Evolutionary conservation across 2,113 vertebrate species (phyloP), one percentile per base, ranked within the genome.

Genomic region (Perca schrenkii): DNA sequence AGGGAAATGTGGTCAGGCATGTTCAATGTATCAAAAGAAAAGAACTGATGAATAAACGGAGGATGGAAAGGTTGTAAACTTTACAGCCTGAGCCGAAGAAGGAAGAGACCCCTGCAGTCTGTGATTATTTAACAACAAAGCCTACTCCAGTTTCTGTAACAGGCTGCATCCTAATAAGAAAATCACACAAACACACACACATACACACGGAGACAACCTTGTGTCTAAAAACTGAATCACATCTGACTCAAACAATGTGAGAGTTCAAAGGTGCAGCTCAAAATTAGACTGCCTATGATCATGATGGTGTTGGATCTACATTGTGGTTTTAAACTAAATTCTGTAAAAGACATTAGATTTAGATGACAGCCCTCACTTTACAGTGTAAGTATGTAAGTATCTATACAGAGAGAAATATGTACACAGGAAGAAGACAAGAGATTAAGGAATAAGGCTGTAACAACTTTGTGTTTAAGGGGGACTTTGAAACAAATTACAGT

Each of bases 51-150:
- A 92, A 93, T 94, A 93, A 88, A 92, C 90, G 87, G 91, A 93
- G 92, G 93, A 94, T 83, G 92, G 89, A 91, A 76, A 89, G 83
- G 93, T 93, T 93, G 92, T 92, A 92, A 93, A 95, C 92, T 94
- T 94, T 89, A 92, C 91, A 94, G 91, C 88, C 86, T 80, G 82
- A 67, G 75, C 71, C 1, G 77, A 83, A 77, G 77, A 86, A 86
- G 93, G 83, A 93, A 89, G 81, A 80, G 77, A 86, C 91, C 91
- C 93, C 91, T 62, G 85, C 54, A 25, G 91, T 73, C 76, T 89
- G 50, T 91, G 94, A 91, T 94, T 93, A 93, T 94, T 93, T 91
- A 83, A 88, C 70, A 70, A 88, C 84, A 86, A 91, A 86, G 88
- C 65, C 72, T 81, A 4, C 68, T 81, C 36, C 86, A 85, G 79